A percentile compares a stretch with the other conserved stretches of the same genome.
Conservation (phyloP, 2,888 invertebrate species). For the Caenorhabditis macrosperma region DNA sequence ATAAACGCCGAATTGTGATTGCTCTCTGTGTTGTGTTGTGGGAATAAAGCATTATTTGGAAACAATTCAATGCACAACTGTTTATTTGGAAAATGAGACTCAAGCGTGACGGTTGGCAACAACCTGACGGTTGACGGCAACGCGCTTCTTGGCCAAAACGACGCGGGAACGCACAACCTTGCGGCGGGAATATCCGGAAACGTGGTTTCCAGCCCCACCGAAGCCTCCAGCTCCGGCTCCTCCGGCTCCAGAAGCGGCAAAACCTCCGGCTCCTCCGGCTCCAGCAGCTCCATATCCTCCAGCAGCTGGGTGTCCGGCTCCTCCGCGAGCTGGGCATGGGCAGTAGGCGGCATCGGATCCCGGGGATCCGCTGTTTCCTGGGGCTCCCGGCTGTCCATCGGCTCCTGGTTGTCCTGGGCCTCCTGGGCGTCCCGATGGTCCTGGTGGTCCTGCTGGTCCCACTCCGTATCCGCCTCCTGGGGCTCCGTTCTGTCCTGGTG, state of each 20-base stretch:
- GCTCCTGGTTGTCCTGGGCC: conserved; percentile 57
- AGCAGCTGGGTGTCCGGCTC: conserved; percentile 2
- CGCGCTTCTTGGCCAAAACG: conserved; percentile 51
- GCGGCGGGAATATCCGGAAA: conserved; percentile 45
- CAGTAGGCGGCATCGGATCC: conserved; percentile 62
- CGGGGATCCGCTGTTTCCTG: conserved; percentile 58
- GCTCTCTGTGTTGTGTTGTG: not conserved
- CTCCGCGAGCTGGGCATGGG: conserved; percentile 54
- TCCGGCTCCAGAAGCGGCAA: not conserved
- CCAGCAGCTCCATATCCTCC: no score
- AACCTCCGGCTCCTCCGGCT: conserved; percentile 13
- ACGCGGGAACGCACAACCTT: conserved; percentile 51
- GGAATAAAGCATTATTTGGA: not conserved
- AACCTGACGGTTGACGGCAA: conserved; percentile 40
- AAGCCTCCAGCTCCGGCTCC: conserved; percentile 23
- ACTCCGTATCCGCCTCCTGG: conserved; percentile 60
- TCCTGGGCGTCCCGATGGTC: conserved; percentile 59
- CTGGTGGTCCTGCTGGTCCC: conserved; percentile 62
- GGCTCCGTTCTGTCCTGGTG: conserved; percentile 56
- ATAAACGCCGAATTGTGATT: not conserved
- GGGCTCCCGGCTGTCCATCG: conserved; percentile 57
- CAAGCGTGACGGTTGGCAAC: conserved; percentile 36
- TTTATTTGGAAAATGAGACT: conserved; percentile 10
- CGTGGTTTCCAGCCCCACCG: conserved; percentile 15
- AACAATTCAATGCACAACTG: not conserved